A percentile compares a stretch with the other conserved stretches of the same genome.
phyloP scores from a whole-genome alignment of 2,888 invertebrate species.

The Calameuta idolon region DNA sequence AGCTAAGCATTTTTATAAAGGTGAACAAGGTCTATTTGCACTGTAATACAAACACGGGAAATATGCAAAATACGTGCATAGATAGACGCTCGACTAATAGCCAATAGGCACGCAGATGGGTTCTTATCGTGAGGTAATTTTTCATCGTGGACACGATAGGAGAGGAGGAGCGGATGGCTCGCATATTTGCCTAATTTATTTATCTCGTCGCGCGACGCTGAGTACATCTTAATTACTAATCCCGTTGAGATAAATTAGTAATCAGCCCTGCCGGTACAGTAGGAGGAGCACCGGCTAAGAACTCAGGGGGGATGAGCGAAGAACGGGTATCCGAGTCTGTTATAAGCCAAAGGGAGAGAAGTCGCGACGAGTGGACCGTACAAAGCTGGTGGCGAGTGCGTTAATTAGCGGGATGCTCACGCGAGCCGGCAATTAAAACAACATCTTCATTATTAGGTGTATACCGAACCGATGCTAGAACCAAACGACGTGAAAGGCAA shows the following conservation, averaged over 20 bases:
- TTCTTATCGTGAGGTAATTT: constrained; percentile 15
- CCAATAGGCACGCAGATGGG: constrained; percentile 12
- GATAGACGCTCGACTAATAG: constrained; percentile 15
- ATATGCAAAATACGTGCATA: neutral
- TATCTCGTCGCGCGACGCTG: constrained; percentile 20
- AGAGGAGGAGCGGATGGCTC: constrained; percentile 8
- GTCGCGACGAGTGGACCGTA: constrained; percentile 54
- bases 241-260: constrained; percentile 35
- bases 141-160: constrained; percentile 7
- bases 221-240: constrained; percentile 37
- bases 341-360: constrained; percentile 27
- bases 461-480: constrained; percentile 38
- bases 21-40: neutral
- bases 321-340: constrained; percentile 25
- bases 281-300: neutral
- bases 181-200: constrained; percentile 31
- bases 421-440: constrained; percentile 66
- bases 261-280: constrained; percentile 17
- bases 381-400: constrained; percentile 60
- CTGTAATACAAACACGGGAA: neutral
- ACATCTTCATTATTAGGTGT: constrained; percentile 67
- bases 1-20: no score
- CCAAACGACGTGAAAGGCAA: constrained; percentile 8
- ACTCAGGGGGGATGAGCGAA: constrained; percentile 48
- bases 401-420: constrained; percentile 66